Evolutionary conservation across 2,888 invertebrate species (phyloP).

Genomic region (Drosophila basisetae): DNA sequence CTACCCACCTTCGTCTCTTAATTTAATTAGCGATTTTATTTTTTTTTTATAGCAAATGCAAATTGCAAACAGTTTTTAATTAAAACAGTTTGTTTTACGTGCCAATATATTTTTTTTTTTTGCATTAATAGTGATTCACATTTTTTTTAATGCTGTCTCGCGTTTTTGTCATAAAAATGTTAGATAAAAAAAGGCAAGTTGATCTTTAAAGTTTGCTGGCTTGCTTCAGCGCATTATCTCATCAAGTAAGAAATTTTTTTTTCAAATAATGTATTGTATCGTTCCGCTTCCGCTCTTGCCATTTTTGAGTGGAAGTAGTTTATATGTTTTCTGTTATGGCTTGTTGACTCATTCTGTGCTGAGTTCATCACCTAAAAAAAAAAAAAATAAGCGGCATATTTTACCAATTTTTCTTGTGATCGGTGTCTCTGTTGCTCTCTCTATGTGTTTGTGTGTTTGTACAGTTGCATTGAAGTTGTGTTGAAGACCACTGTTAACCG

Average conservation of each 20-base stretch:
- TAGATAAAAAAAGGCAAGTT: slow-evolving; percentile 28
- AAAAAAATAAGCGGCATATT: slow-evolving; percentile 14
- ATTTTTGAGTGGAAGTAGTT: not conserved
- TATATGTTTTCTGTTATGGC: slow-evolving; percentile 4
- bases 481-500: slow-evolving; percentile 24
- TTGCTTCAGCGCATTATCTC: slow-evolving; percentile 34
- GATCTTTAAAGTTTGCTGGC: slow-evolving; percentile 62
- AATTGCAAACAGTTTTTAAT: slow-evolving; percentile 72
- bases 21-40: slow-evolving; percentile 66
- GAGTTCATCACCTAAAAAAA: slow-evolving; percentile 34
- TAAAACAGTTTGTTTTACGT: slow-evolving; percentile 67
- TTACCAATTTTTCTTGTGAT: slow-evolving; percentile 22
- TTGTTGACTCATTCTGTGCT: slow-evolving; percentile 32
- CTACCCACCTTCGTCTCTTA: slow-evolving; percentile 36
- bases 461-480: slow-evolving; percentile 12
- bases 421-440: not conserved
- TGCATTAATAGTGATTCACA: slow-evolving; percentile 49
- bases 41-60: slow-evolving; percentile 55
- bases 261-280: not conserved
- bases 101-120: slow-evolving; percentile 47
- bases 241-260: slow-evolving; percentile 7
- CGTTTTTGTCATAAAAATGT: not conserved
- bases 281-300: slow-evolving; percentile 5
- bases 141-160: not conserved
- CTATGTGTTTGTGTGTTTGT: not conserved